These are phyloP conservation scores for Momotus momota DNA, from an alignment of 2,797 vertebrate species.

Conservation along the genomic window DNA sequence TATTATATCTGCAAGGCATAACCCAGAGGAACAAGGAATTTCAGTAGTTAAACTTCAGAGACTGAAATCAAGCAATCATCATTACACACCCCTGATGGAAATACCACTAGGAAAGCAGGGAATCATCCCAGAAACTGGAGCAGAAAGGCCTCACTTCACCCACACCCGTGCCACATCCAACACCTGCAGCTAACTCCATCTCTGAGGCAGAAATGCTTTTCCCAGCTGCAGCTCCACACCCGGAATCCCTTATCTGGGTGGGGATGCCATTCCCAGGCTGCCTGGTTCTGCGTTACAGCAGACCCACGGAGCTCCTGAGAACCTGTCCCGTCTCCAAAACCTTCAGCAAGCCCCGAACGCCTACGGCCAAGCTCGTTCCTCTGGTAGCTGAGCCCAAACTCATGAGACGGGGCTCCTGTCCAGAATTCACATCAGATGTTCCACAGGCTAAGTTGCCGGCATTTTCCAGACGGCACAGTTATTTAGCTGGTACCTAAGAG, in stretches of 20 bases:
- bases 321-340: neutral
- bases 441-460: no score
- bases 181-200: neutral
- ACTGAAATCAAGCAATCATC: neutral
- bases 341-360: rapidly evolving
- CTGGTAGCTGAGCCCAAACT: neutral
- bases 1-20: neutral
- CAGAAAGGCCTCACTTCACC: neutral
- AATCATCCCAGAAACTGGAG: neutral
- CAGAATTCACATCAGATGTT: neutral
- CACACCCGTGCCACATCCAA: neutral
- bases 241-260: neutral
- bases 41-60: neutral
- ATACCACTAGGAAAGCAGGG: neutral
- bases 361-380: rapidly evolving
- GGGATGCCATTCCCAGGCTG: neutral
- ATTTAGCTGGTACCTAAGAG: neutral
- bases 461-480: neutral
- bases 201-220: neutral
- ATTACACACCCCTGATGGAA: neutral
- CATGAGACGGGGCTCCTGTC: rapidly evolving
- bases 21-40: neutral
- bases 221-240: neutral
- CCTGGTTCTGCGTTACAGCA: neutral
- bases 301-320: neutral